These are phyloP conservation scores for Atta cephalotes DNA, from an alignment of 1,140 invertebrate genomes.

Conservation along the genomic window DNA sequence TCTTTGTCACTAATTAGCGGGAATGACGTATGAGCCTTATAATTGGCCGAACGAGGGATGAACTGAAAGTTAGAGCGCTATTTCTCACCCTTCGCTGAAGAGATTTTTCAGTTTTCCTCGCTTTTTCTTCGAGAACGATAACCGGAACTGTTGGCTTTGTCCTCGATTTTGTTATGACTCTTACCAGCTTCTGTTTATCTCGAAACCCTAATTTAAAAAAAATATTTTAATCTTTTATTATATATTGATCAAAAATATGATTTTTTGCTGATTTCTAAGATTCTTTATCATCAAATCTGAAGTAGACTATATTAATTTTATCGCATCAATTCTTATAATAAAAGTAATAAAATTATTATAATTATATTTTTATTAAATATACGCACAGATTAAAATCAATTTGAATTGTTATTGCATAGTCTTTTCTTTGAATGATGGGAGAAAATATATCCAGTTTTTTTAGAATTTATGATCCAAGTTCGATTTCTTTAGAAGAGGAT, in stretches of 20 bases:
- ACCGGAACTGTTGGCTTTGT: constrained; percentile 47
- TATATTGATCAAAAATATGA: neutral
- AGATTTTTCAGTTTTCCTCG: constrained; percentile 49
- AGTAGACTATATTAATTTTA: neutral
- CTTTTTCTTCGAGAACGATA: constrained; percentile 40
- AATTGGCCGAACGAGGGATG: constrained; percentile 81
- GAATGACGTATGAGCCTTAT: constrained; percentile 82
- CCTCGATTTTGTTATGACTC: neutral
- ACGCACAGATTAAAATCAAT: neutral
- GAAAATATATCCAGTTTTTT: constrained; percentile 28
- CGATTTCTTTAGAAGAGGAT: constrained; percentile 61
- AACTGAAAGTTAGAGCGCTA: constrained; percentile 64
- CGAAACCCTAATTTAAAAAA: neutral
- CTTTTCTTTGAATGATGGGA: constrained; percentile 29
- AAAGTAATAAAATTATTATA: neutral
- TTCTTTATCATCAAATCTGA: neutral
- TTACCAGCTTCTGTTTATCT: neutral
- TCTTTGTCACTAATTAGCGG: constrained; percentile 81
- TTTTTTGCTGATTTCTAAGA: neutral
- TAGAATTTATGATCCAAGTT: constrained; percentile 68
- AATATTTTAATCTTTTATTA: neutral
- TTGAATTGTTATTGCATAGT: neutral
- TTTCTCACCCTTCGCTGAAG: constrained; percentile 56
- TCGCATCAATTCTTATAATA: neutral
- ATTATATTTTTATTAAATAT: constrained; percentile 5